A percentile compares a stretch with the other conserved stretches of the same genome.
phyloP scores from a whole-genome alignment of 2,888 invertebrate genomes.

The Geophilus truncorum region DNA sequence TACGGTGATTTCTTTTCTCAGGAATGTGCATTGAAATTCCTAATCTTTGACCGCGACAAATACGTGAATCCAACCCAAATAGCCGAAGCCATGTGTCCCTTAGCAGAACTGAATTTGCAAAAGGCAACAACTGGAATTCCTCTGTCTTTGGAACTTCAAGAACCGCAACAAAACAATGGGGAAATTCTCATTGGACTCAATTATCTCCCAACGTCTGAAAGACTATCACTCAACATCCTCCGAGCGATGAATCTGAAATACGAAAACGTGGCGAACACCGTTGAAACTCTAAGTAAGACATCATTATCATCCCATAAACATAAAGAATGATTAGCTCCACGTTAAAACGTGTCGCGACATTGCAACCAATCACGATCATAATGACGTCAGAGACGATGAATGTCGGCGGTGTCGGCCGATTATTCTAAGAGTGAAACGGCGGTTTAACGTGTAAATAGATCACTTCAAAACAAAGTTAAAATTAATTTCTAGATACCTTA shows the following conservation, averaged over 20 bases:
- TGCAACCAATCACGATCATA: too few relatives aligned
- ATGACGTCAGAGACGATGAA: too few relatives aligned
- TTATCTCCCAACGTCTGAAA: slow-evolving; percentile 19
- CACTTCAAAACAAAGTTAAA: too few relatives aligned
- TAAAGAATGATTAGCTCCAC: too few relatives aligned
- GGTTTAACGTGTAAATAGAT: too few relatives aligned
- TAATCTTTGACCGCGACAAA: slow-evolving; percentile 23
- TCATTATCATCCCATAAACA: too few relatives aligned
- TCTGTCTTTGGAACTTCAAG: slow-evolving; percentile 5
- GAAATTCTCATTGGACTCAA: slow-evolving; percentile 14
- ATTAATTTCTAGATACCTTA: too few relatives aligned
- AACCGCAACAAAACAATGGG: slow-evolving; percentile 13
- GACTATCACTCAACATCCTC: neutral
- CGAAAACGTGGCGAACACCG: slow-evolving; percentile 1
- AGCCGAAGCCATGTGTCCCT: neutral
- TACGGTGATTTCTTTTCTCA: too few relatives aligned
- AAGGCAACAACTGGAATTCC: neutral
- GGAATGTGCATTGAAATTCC: slow-evolving; percentile 18
- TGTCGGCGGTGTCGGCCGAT: too few relatives aligned
- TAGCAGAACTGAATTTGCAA: neutral
- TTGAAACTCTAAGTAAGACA: slow-evolving; percentile 27
- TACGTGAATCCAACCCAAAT: slow-evolving; percentile 5
- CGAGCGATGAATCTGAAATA: slow-evolving; percentile 26
- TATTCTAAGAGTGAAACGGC: too few relatives aligned
- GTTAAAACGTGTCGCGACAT: too few relatives aligned